Conservation (phyloP, 2,113 vertebrate genomes). For the Pomatostomus ruficeps region DNA sequence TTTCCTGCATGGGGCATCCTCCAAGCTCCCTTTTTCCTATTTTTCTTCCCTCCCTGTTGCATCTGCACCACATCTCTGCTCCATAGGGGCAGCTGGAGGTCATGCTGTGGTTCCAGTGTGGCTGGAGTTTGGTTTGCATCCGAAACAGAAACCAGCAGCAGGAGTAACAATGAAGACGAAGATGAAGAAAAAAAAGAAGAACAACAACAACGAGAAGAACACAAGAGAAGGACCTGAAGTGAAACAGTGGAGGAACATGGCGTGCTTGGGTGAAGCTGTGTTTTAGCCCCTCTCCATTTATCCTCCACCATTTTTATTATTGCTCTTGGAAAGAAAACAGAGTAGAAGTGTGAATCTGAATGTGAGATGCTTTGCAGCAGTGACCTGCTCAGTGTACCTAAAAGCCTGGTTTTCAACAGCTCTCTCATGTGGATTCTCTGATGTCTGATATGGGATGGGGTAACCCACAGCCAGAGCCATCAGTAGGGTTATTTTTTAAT, state of each 20-base stretch:
- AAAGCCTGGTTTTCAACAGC: not conserved
- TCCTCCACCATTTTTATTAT: not conserved
- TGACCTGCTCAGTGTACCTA: not conserved
- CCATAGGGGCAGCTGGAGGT: not conserved
- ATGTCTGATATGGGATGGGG: not conserved
- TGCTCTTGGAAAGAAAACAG: not conserved
- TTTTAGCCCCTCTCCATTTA: not conserved
- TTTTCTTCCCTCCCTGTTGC: fast-evolving
- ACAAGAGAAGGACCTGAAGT: not conserved
- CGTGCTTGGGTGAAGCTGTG: fast-evolving
- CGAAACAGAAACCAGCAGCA: not conserved
- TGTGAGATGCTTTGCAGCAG: not conserved
- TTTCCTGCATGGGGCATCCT: not conserved
- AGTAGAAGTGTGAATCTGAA: not conserved
- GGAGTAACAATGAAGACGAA: too few species aligned
- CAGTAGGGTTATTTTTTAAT: not conserved
- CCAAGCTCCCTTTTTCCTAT: not conserved
- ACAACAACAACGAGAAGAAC: not conserved
- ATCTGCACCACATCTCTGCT: not conserved
- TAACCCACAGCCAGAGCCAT: not conserved
- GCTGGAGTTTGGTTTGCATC: not conserved
- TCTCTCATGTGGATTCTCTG: not conserved
- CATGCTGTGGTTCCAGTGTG: not conserved
- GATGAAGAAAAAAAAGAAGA: not conserved
- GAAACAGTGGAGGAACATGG: fast-evolving